These are phyloP conservation scores for Xiphias gladius DNA, from an alignment of 2,113 vertebrate species.

Conservation along the genomic window DNA sequence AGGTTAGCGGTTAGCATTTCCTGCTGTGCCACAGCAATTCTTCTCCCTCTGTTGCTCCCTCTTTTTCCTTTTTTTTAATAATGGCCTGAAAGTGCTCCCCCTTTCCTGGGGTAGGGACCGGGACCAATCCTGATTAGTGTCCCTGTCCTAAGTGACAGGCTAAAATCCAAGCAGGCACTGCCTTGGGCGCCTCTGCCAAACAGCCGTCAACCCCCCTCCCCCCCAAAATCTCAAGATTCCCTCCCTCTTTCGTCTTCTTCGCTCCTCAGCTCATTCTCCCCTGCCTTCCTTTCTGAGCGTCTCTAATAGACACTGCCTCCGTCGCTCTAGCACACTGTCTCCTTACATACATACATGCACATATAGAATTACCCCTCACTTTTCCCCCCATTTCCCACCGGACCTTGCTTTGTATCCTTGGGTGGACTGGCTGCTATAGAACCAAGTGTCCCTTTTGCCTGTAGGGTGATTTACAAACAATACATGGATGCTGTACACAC, in stretches of 20 bases:
- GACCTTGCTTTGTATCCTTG: conserved; percentile 62
- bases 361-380: conserved; percentile 68
- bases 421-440: conserved; percentile 76
- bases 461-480: conserved; percentile 84
- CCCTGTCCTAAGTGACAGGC: conserved; percentile 84
- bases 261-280: conserved; percentile 53
- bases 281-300: conserved; percentile 54
- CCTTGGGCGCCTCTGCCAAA: conserved; percentile 79
- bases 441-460: conserved; percentile 78
- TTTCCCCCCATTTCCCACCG: conserved; percentile 52
- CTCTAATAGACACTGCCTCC: conserved; percentile 55
- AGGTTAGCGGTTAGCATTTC: conserved; percentile 85
- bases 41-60: conserved; percentile 63
- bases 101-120: conserved; percentile 72
- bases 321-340: conserved; percentile 46
- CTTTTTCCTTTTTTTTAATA: conserved; percentile 56
- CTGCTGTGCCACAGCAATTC: conserved; percentile 81
- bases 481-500: conserved; percentile 80
- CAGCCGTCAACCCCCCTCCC: conserved; percentile 75
- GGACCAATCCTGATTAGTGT: conserved; percentile 86
- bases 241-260: conserved; percentile 39
- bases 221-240: conserved; percentile 48
- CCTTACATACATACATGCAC: conserved; percentile 50
- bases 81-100: conserved; percentile 77
- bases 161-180: conserved; percentile 80